Base-by-base conservation (phyloP, 1,140 invertebrate genomes). In the Andrena cerasifolii region DNA sequence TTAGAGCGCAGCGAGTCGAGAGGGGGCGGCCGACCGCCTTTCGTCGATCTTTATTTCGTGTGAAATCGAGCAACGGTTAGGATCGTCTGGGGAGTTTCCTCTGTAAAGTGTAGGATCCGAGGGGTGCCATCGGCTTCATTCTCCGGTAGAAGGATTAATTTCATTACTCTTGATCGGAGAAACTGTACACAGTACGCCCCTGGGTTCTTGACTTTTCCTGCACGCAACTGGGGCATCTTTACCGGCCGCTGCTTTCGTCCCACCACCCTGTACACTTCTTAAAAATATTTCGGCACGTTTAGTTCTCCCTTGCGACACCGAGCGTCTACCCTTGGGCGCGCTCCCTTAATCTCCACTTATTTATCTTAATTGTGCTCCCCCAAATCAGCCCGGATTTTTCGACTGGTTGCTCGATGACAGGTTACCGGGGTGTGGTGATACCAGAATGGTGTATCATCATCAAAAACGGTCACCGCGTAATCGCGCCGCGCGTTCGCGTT, bases 351-450 rank as follows among this genome's bases (percentile, higher is more conserved):
- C 72, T 72, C 33, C 49, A 24, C 71, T 80, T 80, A 76, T 82
- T n/a, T n/a, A n/a, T n/a, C 80, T 80, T 70, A 65, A 80, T 76
- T 65, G 45, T 33, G n/a, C 12, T n/a, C 58, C 28, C n/a, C n/a
- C n/a, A 16, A 58, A 65, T 73, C 33, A 26, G 51, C 31, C 28
- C 56, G 26, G 63, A 80, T 56, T 76, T 70, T 80, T 80, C 58
- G 43, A 47, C 33, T 63, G 40, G 47, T 45, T 43, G 26, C 51
- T 73, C 58, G 58, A 62, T 70, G 47, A 53, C 63, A 43, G 71
- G 26, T 66, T 66, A 53, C 45, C 49, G 72, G 47, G 54, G 43
- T 54, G 33, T 36, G 24, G 47, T 49, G 80, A 67, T 81, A 73
- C 51, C 45, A 24, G 43, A 49, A 49, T 31, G 45, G n/a, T n/a